Evolutionary conservation across 2,797 vertebrate genomes (phyloP).

Genomic region (Lemur catta): DNA sequence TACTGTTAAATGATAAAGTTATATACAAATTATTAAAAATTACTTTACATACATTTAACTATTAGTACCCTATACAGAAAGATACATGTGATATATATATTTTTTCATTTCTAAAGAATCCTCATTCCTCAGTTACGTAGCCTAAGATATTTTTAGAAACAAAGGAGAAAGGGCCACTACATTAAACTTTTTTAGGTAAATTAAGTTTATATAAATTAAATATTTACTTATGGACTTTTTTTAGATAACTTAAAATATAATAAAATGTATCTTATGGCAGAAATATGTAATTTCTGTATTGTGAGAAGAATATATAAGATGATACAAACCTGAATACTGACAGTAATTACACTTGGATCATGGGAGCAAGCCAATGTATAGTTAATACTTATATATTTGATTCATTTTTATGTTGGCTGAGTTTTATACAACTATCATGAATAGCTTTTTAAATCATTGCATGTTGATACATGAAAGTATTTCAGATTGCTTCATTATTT

Average conservation of each 20-base stretch:
- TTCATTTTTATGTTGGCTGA: neutral
- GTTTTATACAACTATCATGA: neutral
- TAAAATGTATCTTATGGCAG: neutral
- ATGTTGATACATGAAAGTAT: neutral
- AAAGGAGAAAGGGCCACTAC: neutral
- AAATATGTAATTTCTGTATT: neutral
- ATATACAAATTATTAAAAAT: neutral
- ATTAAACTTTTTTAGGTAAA: neutral
- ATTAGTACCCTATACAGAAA: neutral
- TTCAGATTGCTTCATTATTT: neutral
- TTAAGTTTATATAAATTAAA: neutral
- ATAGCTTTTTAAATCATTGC: neutral
- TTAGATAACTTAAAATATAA: neutral
- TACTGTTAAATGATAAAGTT: neutral
- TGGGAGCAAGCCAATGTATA: neutral
- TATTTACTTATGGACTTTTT: neutral
- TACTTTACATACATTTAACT: neutral
- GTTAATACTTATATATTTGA: neutral
- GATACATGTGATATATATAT: neutral
- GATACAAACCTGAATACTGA: neutral
- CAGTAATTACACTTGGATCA: neutral
- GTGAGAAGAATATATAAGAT: neutral
- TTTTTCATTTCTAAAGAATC: neutral
- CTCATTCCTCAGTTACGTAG: neutral
- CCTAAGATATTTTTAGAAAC: neutral